A percentile compares a stretch with the other conserved stretches of the same genome.
Evolutionary conservation across 1,140 invertebrate genomes (phyloP).

Genomic region (Hypothenemus hampei): DNA sequence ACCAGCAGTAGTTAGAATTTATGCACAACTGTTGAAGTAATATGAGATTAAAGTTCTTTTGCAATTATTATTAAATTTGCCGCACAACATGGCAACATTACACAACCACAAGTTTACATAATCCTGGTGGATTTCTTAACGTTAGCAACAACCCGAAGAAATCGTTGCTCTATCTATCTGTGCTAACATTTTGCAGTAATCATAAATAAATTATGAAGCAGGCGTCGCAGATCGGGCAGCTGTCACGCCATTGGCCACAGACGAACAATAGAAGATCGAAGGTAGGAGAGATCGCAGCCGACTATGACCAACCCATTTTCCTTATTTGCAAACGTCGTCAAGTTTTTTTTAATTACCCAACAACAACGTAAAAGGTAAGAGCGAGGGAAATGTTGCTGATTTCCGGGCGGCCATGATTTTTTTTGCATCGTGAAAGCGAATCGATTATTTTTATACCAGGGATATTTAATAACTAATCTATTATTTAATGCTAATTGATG

Average conservation of each 20-base stretch:
- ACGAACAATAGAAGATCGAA: constrained; percentile 23
- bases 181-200: constrained; percentile 9
- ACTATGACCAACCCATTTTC: constrained; percentile 20
- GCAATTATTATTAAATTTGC: not conserved
- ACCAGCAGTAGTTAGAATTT: no score
- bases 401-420: constrained; percentile 22
- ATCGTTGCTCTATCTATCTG: constrained; percentile 9
- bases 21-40: no score
- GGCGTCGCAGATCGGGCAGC: constrained; percentile 11
- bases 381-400: constrained; percentile 12
- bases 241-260: constrained; percentile 13
- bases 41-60: no score
- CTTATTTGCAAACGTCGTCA: constrained; percentile 23
- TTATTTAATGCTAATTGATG: no score
- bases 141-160: constrained; percentile 6
- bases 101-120: not conserved
- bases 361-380: constrained; percentile 11
- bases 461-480: no score
- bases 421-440: no score
- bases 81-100: constrained; percentile 3
- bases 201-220: constrained; percentile 23
- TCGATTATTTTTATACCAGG: no score
- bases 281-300: constrained; percentile 16
- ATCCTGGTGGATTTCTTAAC: constrained; percentile 6
- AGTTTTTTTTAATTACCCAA: constrained; percentile 16